These are phyloP conservation scores for Delphinus delphis DNA, from an alignment of 2,113 vertebrate species.

Conservation along the genomic window DNA sequence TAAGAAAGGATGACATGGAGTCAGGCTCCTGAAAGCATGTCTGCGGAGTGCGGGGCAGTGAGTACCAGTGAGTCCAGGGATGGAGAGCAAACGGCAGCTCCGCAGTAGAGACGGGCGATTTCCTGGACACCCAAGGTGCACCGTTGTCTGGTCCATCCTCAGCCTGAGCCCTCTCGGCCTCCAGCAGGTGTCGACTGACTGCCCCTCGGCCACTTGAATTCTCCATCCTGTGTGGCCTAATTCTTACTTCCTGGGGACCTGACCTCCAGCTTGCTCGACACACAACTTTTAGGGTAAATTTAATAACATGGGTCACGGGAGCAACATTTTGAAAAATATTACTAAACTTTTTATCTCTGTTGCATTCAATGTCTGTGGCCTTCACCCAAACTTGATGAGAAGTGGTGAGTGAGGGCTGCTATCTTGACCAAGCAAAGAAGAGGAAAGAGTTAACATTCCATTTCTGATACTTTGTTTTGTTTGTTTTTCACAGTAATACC, in stretches of 20 bases:
- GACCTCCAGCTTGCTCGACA: not conserved
- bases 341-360: not conserved
- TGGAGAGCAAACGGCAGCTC: not conserved
- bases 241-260: not conserved
- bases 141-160: not conserved
- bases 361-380: not conserved
- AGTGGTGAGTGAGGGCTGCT: not conserved
- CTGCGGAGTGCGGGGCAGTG: not conserved
- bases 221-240: not conserved
- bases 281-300: not conserved
- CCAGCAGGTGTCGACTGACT: not conserved
- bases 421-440: not conserved
- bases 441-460: conserved; percentile 3
- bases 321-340: not conserved
- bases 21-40: not conserved
- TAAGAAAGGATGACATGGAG: conserved; percentile 66
- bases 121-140: not conserved
- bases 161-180: not conserved
- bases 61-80: not conserved
- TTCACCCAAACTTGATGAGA: not conserved
- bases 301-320: not conserved
- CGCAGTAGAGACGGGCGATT: rapidly evolving
- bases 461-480: not conserved
- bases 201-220: not conserved
- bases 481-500: not conserved